Percentiles rank a stretch among this genome's conserved stretches.
Evolutionary conservation across 2,888 invertebrate species (phyloP).

Genomic region (Schrankia costaestrigalis): DNA sequence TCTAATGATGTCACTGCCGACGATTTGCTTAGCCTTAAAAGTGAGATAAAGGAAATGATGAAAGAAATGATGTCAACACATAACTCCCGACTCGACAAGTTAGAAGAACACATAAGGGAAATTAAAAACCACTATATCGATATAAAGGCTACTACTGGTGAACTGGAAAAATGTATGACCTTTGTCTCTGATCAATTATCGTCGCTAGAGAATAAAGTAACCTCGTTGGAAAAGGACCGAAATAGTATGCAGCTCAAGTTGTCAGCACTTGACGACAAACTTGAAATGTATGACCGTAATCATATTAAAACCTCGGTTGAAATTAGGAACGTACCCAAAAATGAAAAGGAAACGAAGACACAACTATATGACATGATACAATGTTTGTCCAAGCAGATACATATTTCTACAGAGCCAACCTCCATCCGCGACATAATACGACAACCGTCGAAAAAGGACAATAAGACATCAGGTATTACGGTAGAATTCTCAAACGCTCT

Average conservation of each 20-base stretch:
- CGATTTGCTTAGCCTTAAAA: neutral
- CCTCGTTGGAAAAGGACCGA: constrained; percentile 1
- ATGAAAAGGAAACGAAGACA: neutral
- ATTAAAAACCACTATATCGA: constrained; percentile 1
- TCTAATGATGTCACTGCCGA: neutral
- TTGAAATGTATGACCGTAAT: neutral
- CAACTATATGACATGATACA: neutral
- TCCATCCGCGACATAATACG: neutral
- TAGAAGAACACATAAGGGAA: constrained; percentile 1
- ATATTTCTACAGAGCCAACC: neutral
- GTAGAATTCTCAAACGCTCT: constrained; percentile 1
- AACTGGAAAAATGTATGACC: constrained; percentile 2
- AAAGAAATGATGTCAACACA: neutral
- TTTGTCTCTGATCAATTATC: neutral
- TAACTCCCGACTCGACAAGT: neutral
- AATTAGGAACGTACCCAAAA: constrained; percentile 1
- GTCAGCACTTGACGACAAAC: constrained; percentile 1
- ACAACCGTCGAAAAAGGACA: neutral
- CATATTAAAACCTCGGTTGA: neutral
- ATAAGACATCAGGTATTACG: neutral
- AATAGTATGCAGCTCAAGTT: neutral
- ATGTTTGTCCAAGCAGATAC: neutral
- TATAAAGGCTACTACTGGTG: neutral
- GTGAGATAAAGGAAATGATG: neutral
- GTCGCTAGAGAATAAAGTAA: neutral